Evolutionary conservation across 1,140 invertebrate species (phyloP).

Genomic region (Magallana gigas): DNA sequence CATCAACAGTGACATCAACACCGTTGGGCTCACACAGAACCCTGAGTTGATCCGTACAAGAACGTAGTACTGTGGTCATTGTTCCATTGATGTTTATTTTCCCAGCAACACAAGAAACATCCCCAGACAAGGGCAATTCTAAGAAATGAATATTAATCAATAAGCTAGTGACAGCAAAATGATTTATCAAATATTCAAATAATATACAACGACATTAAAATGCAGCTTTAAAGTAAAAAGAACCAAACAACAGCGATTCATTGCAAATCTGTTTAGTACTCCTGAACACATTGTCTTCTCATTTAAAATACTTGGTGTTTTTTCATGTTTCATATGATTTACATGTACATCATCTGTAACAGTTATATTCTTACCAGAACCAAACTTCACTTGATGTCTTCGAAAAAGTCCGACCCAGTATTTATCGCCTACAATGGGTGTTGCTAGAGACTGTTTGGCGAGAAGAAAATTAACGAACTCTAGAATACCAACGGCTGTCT

Average conservation of each 20-base stretch:
- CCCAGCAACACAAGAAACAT: background rate
- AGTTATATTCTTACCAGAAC: background rate
- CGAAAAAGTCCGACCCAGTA: conserved; percentile 12
- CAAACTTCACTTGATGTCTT: background rate
- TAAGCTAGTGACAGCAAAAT: no score
- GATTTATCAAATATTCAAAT: no score
- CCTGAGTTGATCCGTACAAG: background rate
- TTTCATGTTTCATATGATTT: no score
- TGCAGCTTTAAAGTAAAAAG: no score
- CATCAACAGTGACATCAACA: background rate
- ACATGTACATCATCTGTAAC: no score
- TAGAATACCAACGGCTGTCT: background rate
- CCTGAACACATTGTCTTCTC: no score
- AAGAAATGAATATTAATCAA: no score
- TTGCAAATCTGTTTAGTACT: no score
- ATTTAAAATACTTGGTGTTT: no score
- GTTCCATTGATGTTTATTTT: background rate
- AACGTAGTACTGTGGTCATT: background rate
- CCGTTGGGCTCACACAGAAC: background rate
- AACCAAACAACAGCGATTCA: no score
- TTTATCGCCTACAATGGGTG: conserved; percentile 14
- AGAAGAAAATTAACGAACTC: background rate
- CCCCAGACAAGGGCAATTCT: no score
- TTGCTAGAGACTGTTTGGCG: background rate
- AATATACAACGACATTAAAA: no score